These are phyloP conservation scores for Cerceris ruficornis DNA, from an alignment of 2,888 invertebrate species.

Conservation along the genomic window DNA sequence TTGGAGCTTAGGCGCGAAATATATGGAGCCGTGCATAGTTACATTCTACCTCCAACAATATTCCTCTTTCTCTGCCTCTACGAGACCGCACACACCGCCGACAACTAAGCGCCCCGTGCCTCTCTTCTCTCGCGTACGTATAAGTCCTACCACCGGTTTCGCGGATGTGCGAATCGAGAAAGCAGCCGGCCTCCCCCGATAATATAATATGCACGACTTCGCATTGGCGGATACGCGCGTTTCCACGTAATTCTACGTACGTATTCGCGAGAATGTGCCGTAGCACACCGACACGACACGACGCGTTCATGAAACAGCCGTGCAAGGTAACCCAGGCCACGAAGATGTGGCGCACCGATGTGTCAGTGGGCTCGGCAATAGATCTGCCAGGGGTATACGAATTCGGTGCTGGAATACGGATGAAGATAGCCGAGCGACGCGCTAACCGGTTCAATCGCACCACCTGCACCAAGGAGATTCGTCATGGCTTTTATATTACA, in stretches of 20 bases:
- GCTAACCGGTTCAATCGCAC: constrained; percentile 22
- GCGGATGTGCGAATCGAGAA: constrained; percentile 12
- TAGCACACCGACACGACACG: neutral
- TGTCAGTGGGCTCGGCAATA: constrained; percentile 55
- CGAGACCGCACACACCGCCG: neutral
- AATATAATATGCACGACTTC: constrained; percentile 58
- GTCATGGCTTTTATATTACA: constrained; percentile 10
- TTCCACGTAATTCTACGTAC: constrained; percentile 11
- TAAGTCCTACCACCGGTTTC: too few relatives aligned
- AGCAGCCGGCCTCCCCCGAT: constrained; percentile 35
- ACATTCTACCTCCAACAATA: constrained; percentile 25
- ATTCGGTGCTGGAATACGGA: constrained; percentile 60
- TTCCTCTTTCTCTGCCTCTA: constrained; percentile 35
- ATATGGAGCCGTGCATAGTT: constrained; percentile 51
- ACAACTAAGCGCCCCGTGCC: neutral
- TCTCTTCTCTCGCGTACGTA: neutral
- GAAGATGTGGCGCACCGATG: constrained; percentile 56
- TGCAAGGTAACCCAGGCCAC: constrained; percentile 8
- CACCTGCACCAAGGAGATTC: constrained; percentile 2
- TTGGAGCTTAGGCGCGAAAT: constrained; percentile 58
- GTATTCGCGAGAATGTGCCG: constrained; percentile 24
- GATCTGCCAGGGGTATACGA: constrained; percentile 50
- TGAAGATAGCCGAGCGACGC: constrained; percentile 50
- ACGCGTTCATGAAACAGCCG: too few relatives aligned
- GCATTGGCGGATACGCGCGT: too few relatives aligned